Evolutionary conservation across 2,888 invertebrate genomes (phyloP), one percentile per base, ranked within the genome.

Genomic region (Prostheceraeus crozeri): DNA sequence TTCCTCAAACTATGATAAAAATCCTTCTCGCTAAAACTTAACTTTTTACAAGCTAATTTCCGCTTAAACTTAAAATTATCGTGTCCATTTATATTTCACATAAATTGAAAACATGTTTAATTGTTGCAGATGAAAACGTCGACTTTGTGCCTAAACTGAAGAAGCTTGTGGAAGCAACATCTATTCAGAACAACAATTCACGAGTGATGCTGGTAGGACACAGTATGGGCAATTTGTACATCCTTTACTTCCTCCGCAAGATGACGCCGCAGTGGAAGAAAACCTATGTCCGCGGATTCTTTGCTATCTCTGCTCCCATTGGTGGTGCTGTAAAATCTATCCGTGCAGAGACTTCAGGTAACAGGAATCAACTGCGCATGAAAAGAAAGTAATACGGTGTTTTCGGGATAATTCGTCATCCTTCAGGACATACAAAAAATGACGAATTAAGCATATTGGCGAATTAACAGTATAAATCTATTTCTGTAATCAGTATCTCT

Each of bases 181-280:
- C 27, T n/a, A 14, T 21, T 1, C 23, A 25, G 10, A 19, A 40
- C 6, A 36, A 30, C 10, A 19, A 30, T 57, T 35, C 23, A 59
- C n/a, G 35, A 4, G 60, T 60, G 4, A 45, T 59, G 30, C 35
- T 60, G 8, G 33, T 60, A n/a, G 60, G 56, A 2, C 60, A 60
- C 45, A 60, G 60, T 59, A n/a, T 60, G 8, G 60, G 60, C 2
- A 3, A 3, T 30, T 21, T 60, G n/a, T 40, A 59, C 33, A 19
- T 28, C 4, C 10, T 60, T 8, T 16, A 45, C 19, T 60, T 60
- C 27, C 56, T 60, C 30, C 23, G 46, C 21, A 3, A n/a, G 14
- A 58, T 59, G 60, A 3, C 60, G 6, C 6, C 14, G 2, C 14
- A 21, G 6, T 60, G 60, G 60, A 59, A 55, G 21, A 58, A 60